phyloP scores from a whole-genome alignment of 2,113 vertebrate genomes.

The Tetrao urogallus region DNA sequence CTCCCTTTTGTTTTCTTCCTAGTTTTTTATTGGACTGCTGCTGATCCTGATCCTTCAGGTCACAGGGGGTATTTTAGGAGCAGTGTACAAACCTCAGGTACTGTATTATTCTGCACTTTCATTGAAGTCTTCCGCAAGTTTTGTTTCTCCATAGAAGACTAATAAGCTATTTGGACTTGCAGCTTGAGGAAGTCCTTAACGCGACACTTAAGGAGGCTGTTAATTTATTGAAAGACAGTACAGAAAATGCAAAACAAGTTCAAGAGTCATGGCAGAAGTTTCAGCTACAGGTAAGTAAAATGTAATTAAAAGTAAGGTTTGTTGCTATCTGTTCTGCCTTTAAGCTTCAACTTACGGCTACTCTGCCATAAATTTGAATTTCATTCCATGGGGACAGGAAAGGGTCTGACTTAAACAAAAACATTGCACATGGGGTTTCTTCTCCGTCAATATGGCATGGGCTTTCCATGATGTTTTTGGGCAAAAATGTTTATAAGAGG shows the following conservation, averaged over 20 bases:
- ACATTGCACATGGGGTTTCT: not conserved
- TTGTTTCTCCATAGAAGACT: not conserved
- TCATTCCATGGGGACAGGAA: not conserved
- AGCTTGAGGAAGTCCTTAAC: conserved; percentile 9
- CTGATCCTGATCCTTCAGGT: conserved; percentile 79
- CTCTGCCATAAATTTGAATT: not conserved
- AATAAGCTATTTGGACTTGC: conserved; percentile 32
- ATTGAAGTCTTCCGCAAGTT: not conserved
- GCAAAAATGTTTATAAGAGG: not conserved
- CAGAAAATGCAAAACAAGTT: not conserved
- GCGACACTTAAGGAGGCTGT: fast-evolving
- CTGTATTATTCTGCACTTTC: not conserved
- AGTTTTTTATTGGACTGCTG: conserved; percentile 82
- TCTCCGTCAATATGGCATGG: not conserved
- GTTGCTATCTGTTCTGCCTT: not conserved
- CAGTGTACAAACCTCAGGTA: conserved; percentile 72
- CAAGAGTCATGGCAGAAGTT: conserved; percentile 6
- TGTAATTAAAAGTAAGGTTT: not conserved
- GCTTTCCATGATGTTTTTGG: not conserved
- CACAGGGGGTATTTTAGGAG: conserved; percentile 72
- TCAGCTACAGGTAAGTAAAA: conserved; percentile 69
- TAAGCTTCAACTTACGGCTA: not conserved
- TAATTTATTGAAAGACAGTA: not conserved
- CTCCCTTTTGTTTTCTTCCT: not conserved
- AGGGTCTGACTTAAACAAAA: not conserved